Percentiles rank a stretch among this genome's conserved stretches.
These are phyloP conservation scores for Metallyticus violacea DNA, from an alignment of 2,888 invertebrate species.

Conservation along the genomic window DNA sequence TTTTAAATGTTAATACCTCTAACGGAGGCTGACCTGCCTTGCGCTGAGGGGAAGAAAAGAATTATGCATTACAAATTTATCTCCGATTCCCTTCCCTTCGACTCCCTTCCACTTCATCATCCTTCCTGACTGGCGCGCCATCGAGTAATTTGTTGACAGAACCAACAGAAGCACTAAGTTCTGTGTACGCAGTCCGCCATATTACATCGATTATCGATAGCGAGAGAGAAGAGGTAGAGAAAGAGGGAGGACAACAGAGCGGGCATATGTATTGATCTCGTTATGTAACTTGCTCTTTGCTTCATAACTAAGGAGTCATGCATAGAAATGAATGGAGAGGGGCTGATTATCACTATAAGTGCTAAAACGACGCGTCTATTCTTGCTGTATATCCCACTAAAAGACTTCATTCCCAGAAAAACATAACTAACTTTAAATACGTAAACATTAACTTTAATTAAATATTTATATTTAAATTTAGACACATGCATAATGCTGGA, in stretches of 20 bases:
- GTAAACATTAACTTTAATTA: too few species aligned
- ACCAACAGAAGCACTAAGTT: not conserved
- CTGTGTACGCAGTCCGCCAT: not conserved
- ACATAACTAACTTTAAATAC: too few species aligned
- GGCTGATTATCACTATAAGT: too few species aligned
- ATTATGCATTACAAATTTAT: not conserved
- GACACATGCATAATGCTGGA: too few species aligned
- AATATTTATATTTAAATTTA: too few species aligned
- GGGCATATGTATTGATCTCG: not conserved
- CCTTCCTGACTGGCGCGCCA: not conserved
- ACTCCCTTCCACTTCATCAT: too few species aligned
- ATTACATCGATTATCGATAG: conserved; percentile 1
- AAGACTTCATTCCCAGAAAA: too few species aligned
- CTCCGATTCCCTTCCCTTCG: not conserved
- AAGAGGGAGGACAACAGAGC: not conserved
- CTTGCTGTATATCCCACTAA: too few species aligned
- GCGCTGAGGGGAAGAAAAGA: not conserved
- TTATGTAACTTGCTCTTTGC: not conserved
- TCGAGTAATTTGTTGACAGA: not conserved
- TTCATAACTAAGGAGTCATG: not conserved
- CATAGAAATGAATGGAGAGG: not conserved
- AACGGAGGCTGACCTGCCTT: not conserved
- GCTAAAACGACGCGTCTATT: too few species aligned
- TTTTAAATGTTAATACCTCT: not conserved
- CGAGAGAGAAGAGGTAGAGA: not conserved